Evolutionary conservation across 2,888 invertebrate species (phyloP), one percentile per base, ranked within the genome.

Genomic region (Drymonia ruficornis): DNA sequence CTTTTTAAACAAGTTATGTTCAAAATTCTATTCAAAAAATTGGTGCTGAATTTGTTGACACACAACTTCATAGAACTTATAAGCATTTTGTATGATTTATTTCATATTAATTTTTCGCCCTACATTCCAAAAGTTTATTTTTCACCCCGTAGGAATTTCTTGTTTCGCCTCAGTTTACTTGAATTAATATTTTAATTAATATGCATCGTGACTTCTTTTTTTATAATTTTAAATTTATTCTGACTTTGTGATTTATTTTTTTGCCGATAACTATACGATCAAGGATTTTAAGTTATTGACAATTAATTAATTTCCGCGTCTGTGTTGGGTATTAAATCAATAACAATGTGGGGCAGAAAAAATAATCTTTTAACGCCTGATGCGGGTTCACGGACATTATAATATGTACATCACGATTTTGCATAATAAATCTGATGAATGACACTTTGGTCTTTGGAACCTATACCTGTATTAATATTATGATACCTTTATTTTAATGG

Each of bases 371-470:
- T 60, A 67, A 74, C 73, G 65, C 65, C 61, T 63, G 68, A 74
- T 70, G 50, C 64, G 59, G 65, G 80, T 75, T 78, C 75, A 78
- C 61, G 75, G 68, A 68, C 72, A 68, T 66, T 52, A 68, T 81
- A 82, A 83, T 83, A 78, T 74, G 78, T 68, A 65, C 61, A 76
- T 84, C 84, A 82, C 83, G 84, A 83, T 59, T 72, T 59, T 58
- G 71, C 63, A 76, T 81, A 80, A 81, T 80, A 76, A 77, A 70
- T 60, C 63, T 59, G 72, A 71, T 71, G 63, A 68, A 66, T 65
- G 69, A 70, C 40, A 40, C 1, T 5, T 36, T 13, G 11, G 9
- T 31, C 31, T 23, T 7, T 23, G 23, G 23, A 6, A 23, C 23
- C 3, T 2, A 23, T 23, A 23, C 23, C 4, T 23, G n/a, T n/a